Base-by-base conservation (phyloP, 2,797 vertebrate genomes). In the Falco cherrug region DNA sequence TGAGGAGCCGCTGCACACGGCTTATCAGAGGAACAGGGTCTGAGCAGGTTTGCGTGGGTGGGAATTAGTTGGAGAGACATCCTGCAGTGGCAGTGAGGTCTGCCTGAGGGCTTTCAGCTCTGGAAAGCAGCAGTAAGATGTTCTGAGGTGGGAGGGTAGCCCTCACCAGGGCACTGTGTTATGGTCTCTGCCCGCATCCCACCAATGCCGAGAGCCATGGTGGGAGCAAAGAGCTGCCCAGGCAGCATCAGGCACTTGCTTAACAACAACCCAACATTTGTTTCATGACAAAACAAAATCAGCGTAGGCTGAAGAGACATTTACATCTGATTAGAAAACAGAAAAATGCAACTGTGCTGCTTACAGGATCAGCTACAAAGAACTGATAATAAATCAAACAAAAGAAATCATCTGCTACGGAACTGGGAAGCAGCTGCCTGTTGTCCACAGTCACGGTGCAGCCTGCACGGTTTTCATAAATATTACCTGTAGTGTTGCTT, bases 161-260 rank as follows among this genome's bases (percentile, higher is more conserved):
- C 53, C 81, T 41, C 2, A 1, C 70, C 47, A 48, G 81, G 89
- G 51, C n/a, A 63, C 29, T 8, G 10, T 7, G 16, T 83, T 77
- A 41, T 2, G 1, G 54, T 24, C 70, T 47, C 69, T 84, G 47
- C 70, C 48, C 4, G 2, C n/a, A 9, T 69, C 77, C 54, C 81
- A 19, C 57, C 0, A 0, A 24, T 6, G 0, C 12, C 0, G 0
- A 51, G 29, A 47, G 57, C 3, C 0, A 5, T 6, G 2, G 29
- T 2, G 7, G 71, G 77, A 85, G 63, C n/a, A 29, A 28, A 8
- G 15, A 13, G 51, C 63, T 57, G 63, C 63, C 33, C 2, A 0
- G 56, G 51, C 12, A 17, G 67, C 79, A 26, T 11, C 71, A 25
- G 17, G 24, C 39, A 7, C 54, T 53, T 28, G 24, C 45, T 87